Conservation (phyloP, 2,888 invertebrate species). For the Andrena trimmerana region DNA sequence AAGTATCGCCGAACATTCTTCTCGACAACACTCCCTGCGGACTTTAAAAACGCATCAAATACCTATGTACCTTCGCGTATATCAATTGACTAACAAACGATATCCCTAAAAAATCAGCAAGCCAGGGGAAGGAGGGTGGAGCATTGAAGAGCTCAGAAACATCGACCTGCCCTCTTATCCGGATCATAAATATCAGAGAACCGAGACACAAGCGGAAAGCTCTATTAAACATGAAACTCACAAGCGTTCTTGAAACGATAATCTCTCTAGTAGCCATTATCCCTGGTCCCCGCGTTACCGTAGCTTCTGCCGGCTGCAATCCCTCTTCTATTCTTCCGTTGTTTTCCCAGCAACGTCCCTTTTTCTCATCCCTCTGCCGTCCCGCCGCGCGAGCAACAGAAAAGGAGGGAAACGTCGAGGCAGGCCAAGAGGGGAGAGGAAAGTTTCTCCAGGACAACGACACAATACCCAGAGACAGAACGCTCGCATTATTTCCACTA, state of each 20-base stretch:
- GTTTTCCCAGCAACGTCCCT: background rate
- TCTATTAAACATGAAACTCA: slow-evolving; percentile 33
- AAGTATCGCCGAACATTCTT: background rate
- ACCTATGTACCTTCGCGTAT: background rate
- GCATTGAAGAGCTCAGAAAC: background rate
- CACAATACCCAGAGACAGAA: slow-evolving; percentile 20
- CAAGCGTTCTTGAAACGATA: slow-evolving; percentile 45
- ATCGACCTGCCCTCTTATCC: slow-evolving; percentile 6
- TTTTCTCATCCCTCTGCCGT: background rate
- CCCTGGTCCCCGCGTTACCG: slow-evolving; percentile 24
- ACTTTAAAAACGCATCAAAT: background rate
- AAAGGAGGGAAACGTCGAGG: background rate
- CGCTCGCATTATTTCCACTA: slow-evolving; percentile 51
- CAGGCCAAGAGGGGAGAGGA: background rate
- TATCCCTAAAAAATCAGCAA: background rate
- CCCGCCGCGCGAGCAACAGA: background rate
- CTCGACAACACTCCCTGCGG: background rate
- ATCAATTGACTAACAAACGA: background rate
- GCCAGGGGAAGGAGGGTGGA: background rate
- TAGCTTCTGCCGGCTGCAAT: slow-evolving; percentile 22
- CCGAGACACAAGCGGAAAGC: slow-evolving; percentile 19
- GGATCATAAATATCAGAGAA: slow-evolving; percentile 38
- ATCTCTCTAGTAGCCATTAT: slow-evolving; percentile 41
- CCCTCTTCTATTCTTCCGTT: slow-evolving; percentile 26
- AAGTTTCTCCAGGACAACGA: slow-evolving; percentile 17